A percentile compares a stretch with the other conserved stretches of the same genome.
phyloP scores from a whole-genome alignment of 2,797 vertebrate genomes.

The Morelia viridis region DNA sequence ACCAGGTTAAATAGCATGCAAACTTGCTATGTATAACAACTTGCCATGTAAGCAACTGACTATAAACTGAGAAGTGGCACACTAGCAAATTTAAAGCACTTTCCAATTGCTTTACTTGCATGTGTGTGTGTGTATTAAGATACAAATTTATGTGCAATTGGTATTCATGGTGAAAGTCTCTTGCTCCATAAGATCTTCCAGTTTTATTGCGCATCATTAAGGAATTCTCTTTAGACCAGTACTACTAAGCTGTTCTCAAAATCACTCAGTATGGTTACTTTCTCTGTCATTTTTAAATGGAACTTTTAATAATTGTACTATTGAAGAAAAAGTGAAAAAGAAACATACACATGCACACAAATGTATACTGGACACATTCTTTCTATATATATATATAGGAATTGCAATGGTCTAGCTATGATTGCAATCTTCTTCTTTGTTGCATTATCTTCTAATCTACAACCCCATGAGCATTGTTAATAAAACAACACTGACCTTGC shows the following conservation, averaged over 20 bases:
- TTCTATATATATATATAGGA: too few species aligned
- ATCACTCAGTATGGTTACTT: not conserved
- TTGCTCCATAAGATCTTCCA: not conserved
- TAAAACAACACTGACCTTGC: too few species aligned
- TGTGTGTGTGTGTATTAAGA: not conserved
- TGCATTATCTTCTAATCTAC: too few species aligned
- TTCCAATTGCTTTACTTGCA: not conserved
- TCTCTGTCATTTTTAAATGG: not conserved
- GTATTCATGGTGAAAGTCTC: not conserved
- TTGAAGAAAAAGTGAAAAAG: not conserved
- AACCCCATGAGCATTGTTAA: too few species aligned
- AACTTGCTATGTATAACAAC: not conserved
- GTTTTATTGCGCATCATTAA: constrained; percentile 1
- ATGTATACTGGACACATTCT: not conserved
- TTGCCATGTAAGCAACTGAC: not conserved
- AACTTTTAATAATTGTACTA: not conserved
- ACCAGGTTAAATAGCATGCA: not conserved
- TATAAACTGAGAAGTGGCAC: not conserved
- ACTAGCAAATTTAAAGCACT: not conserved
- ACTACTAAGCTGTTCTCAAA: not conserved
- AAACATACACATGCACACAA: not conserved
- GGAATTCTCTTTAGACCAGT: not conserved
- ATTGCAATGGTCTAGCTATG: too few species aligned
- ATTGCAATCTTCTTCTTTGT: too few species aligned
- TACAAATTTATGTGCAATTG: not conserved